Evolutionary conservation across 2,113 vertebrate genomes (phyloP).

Genomic region (Odontophorus gujanensis): DNA sequence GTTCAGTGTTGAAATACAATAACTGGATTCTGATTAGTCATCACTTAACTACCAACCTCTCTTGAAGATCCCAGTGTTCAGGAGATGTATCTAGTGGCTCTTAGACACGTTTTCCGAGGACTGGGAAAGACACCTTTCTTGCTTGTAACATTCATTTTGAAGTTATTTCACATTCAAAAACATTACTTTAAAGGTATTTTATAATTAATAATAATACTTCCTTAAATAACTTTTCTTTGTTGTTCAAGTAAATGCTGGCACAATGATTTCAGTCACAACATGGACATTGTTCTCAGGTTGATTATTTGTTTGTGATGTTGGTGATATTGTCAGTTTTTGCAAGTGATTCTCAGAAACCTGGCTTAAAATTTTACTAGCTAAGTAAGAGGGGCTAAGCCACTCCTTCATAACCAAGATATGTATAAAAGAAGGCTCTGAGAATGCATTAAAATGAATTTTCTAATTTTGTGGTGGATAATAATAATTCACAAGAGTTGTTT

Average conservation of each 20-base stretch:
- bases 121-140: not conserved
- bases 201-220: no score
- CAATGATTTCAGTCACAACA: not conserved
- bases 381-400: not conserved
- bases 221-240: not conserved
- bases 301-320: not conserved
- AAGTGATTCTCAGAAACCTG: not conserved
- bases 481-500: not conserved
- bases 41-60: not conserved
- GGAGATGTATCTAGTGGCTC: not conserved
- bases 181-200: not conserved
- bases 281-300: not conserved
- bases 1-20: not conserved
- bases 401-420: not conserved
- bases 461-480: not conserved
- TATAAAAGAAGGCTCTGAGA: not conserved
- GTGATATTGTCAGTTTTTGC: not conserved
- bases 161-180: not conserved
- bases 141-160: not conserved
- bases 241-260: not conserved
- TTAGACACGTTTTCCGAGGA: not conserved
- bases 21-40: not conserved
- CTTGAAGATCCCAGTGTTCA: not conserved
- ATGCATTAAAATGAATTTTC: not conserved
- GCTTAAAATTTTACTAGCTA: not conserved